Conservation (phyloP, 2,888 invertebrate species). For the Pyrrhosoma nymphula region DNA sequence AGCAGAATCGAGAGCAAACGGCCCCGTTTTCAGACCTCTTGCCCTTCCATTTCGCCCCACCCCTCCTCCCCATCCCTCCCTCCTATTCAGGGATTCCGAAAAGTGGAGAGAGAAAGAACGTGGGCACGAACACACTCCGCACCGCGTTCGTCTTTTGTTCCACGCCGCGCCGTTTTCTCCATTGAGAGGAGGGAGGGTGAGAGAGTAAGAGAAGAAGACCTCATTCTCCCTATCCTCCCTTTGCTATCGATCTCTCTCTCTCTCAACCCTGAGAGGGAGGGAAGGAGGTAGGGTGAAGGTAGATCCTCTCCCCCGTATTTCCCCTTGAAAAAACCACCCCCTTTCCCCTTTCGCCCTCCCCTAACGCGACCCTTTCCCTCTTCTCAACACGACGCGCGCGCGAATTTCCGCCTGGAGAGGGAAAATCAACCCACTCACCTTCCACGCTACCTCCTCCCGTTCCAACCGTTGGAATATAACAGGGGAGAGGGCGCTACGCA, state of each 20-base stretch:
- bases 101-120: background rate
- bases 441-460: too few species aligned
- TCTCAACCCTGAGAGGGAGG: too few species aligned
- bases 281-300: too few species aligned
- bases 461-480: too few species aligned
- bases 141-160: background rate
- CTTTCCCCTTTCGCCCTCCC: too few species aligned
- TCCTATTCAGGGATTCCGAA: background rate
- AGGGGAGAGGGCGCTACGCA: too few species aligned
- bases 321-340: too few species aligned
- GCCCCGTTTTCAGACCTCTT: background rate
- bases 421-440: slow-evolving; percentile 2
- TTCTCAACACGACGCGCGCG: background rate
- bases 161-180: background rate
- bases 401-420: background rate
- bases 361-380: background rate
- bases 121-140: background rate
- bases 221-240: background rate
- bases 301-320: too few species aligned
- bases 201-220: background rate
- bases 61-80: background rate
- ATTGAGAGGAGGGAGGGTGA: background rate
- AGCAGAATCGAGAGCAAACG: background rate
- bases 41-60: background rate
- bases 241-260: background rate